These are phyloP conservation scores for Plodia interpunctella DNA, from an alignment of 1,140 invertebrate species.

Conservation along the genomic window DNA sequence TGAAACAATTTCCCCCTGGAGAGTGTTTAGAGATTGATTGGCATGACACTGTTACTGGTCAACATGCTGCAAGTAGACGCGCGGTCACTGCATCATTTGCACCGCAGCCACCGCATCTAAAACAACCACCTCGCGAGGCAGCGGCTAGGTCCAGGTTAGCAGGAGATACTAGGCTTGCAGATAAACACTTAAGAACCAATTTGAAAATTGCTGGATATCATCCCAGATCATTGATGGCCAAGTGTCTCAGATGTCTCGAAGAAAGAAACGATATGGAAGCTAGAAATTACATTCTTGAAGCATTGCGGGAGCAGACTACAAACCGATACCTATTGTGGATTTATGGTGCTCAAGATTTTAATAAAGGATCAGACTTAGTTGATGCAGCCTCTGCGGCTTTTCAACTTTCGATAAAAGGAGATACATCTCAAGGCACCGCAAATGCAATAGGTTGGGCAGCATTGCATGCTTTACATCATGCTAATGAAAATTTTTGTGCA, in stretches of 20 bases:
- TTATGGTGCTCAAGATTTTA: slow-evolving; percentile 48
- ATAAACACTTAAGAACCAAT: slow-evolving; percentile 41
- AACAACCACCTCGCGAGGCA: slow-evolving; percentile 27
- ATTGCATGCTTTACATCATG: slow-evolving; percentile 57
- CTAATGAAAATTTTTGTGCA: slow-evolving; percentile 37
- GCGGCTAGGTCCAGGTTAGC: slow-evolving; percentile 44
- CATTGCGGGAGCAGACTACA: slow-evolving; percentile 37
- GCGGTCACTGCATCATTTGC: slow-evolving; percentile 61
- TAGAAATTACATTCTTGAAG: slow-evolving; percentile 40
- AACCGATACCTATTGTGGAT: slow-evolving; percentile 63
- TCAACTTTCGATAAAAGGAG: slow-evolving; percentile 53
- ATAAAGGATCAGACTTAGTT: slow-evolving; percentile 34
- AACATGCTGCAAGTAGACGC: slow-evolving; percentile 56
- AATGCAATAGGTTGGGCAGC: slow-evolving; percentile 62
- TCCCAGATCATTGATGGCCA: slow-evolving; percentile 45
- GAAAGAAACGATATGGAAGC: slow-evolving; percentile 41
- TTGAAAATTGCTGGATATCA: slow-evolving; percentile 35
- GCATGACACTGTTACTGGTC: slow-evolving; percentile 55
- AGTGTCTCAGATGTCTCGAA: slow-evolving; percentile 52
- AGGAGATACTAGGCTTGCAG: slow-evolving; percentile 42
- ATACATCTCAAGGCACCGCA: slow-evolving; percentile 50
- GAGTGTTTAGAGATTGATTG: slow-evolving; percentile 45
- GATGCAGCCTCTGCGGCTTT: slow-evolving; percentile 50
- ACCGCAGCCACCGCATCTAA: slow-evolving; percentile 43
- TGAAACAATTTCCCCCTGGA: slow-evolving; percentile 53